A percentile compares a stretch with the other conserved stretches of the same genome.
These are phyloP conservation scores for Ophioninae sp. DNA, from an alignment of 2,888 invertebrate species.

Conservation along the genomic window DNA sequence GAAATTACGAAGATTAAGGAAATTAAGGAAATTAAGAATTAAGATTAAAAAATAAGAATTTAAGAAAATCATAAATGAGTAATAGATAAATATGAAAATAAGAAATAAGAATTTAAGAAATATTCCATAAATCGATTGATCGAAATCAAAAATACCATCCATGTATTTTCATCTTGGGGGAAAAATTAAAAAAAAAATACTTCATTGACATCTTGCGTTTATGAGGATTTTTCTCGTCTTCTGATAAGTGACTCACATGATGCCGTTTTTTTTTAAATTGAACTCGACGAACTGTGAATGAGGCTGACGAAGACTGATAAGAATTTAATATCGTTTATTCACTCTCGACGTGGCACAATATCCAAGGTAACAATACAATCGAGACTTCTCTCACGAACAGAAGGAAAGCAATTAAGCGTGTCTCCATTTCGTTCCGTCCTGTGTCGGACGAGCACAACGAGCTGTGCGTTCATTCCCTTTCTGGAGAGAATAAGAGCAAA, in stretches of 20 bases:
- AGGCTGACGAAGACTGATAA: conserved; percentile 21
- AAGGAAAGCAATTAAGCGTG: conserved; percentile 48
- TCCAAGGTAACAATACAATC: conserved; percentile 28
- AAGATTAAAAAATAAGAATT: no score
- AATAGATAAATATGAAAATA: no score
- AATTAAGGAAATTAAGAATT: no score
- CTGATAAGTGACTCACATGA: not conserved
- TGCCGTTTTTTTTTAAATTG: not conserved
- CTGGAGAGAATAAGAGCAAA: conserved; percentile 16
- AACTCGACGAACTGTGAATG: conserved; percentile 13
- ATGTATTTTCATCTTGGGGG: no score
- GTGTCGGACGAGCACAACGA: conserved; percentile 20
- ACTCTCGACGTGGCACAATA: conserved; percentile 17
- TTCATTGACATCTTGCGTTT: not conserved
- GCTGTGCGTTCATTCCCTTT: conserved; percentile 25
- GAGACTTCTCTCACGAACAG: conserved; percentile 36
- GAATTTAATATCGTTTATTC: conserved; percentile 37
- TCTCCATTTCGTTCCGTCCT: conserved; percentile 34
- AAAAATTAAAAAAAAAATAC: no score
- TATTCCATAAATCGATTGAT: no score
- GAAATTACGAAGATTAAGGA: no score
- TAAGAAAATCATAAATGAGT: no score
- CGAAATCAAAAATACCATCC: no score
- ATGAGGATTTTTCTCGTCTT: not conserved
- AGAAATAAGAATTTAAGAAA: no score